phyloP scores from a whole-genome alignment of 2,888 invertebrate genomes.

The Gortyna flavago region DNA sequence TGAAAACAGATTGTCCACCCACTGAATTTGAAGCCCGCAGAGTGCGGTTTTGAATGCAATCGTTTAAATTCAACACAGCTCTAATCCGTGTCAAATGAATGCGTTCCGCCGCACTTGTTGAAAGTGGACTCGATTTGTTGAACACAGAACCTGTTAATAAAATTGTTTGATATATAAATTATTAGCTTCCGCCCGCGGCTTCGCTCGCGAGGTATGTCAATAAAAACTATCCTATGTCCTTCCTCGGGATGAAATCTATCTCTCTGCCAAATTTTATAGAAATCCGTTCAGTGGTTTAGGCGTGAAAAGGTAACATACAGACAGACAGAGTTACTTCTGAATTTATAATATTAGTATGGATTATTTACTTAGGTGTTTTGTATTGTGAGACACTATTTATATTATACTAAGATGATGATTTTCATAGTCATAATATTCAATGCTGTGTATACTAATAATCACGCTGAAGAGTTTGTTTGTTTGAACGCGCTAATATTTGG shows the following conservation, averaged over 20 bases:
- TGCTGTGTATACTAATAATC: neutral
- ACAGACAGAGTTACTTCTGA: too few relatives aligned
- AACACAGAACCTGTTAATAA: slow-evolving; percentile 1
- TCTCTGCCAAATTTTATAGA: too few relatives aligned
- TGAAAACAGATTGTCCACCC: slow-evolving; percentile 21
- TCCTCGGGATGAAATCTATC: too few relatives aligned
- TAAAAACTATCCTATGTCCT: too few relatives aligned
- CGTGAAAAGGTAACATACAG: too few relatives aligned
- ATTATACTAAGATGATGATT: neutral
- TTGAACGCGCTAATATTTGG: neutral
- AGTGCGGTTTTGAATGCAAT: slow-evolving; percentile 28
- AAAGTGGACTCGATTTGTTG: slow-evolving; percentile 30
- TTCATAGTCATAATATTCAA: neutral
- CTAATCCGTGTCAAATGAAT: slow-evolving; percentile 30
- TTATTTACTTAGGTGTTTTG: neutral
- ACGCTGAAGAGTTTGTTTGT: neutral
- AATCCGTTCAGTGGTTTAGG: too few relatives aligned
- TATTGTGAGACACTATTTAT: too few relatives aligned
- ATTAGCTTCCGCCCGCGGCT: too few relatives aligned
- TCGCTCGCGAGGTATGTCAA: too few relatives aligned
- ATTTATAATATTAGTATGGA: too few relatives aligned
- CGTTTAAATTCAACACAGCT: slow-evolving; percentile 28
- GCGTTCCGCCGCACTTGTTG: neutral
- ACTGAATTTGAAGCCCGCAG: slow-evolving; percentile 14
- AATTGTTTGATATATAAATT: neutral